phyloP scores from a whole-genome alignment of 2,797 vertebrate genomes.

The Dryobates pubescens region DNA sequence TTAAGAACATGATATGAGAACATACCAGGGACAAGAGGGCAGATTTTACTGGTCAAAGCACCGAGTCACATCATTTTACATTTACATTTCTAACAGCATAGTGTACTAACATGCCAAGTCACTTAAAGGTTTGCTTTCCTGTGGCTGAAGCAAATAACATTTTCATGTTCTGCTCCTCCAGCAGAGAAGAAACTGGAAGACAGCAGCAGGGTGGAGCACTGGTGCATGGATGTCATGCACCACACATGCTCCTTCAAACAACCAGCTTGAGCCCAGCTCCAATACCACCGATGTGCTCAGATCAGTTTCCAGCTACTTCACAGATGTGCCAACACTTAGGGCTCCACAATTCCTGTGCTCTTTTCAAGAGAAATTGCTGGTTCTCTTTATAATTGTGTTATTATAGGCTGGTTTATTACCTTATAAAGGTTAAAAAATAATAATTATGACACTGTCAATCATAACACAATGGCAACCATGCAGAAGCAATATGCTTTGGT shows the following conservation, averaged over 20 bases:
- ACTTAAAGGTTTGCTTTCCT: rapidly evolving
- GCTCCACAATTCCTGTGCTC: neutral
- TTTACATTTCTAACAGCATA: neutral
- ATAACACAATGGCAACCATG: neutral
- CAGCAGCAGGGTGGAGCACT: neutral
- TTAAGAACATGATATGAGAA: neutral
- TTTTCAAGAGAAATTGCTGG: neutral
- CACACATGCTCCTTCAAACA: neutral
- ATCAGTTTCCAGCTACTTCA: neutral
- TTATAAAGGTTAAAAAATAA: neutral
- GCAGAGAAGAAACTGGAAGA: neutral
- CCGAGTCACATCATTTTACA: neutral
- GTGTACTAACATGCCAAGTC: rapidly evolving
- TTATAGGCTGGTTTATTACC: neutral
- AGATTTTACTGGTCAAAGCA: neutral
- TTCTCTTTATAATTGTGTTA: neutral
- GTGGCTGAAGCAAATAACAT: neutral
- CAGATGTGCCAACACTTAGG: neutral
- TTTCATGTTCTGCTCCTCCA: neutral
- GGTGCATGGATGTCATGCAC: rapidly evolving
- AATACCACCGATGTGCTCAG: neutral
- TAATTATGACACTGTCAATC: rapidly evolving
- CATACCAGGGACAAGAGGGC: neutral
- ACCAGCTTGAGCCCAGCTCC: neutral
- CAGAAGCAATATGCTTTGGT: neutral